Evolutionary conservation across 2,113 vertebrate genomes (phyloP).

Genomic region (Chaetorhynchus papuensis): DNA sequence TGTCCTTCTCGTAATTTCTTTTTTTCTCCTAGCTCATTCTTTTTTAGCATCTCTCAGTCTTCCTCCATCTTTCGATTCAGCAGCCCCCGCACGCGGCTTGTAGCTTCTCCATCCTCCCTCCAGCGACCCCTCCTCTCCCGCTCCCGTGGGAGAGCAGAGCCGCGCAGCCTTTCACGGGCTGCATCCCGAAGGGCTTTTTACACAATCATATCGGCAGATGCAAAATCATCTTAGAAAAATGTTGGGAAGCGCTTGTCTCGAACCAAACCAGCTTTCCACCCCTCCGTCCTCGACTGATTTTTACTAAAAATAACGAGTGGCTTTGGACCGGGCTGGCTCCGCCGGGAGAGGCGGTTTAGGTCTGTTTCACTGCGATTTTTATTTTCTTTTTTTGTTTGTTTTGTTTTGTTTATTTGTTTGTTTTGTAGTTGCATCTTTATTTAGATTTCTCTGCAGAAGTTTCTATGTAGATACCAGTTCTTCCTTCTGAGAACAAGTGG

Average conservation of each 20-base stretch:
- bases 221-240: neutral
- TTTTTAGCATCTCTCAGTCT: neutral
- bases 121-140: neutral
- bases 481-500: neutral
- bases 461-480: too few species aligned
- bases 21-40: accelerated
- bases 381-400: neutral
- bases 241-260: neutral
- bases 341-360: neutral
- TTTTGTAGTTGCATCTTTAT: neutral
- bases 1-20: neutral
- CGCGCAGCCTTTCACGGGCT: neutral
- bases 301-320: neutral
- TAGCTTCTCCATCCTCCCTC: neutral
- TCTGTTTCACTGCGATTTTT: neutral
- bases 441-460: neutral
- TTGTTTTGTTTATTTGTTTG: neutral
- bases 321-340: neutral
- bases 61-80: neutral
- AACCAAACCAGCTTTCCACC: accelerated
- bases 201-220: neutral
- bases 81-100: neutral
- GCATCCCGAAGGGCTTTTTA: neutral
- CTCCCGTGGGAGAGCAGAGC: neutral
- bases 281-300: accelerated